phyloP scores from a whole-genome alignment of 2,888 invertebrate species.

The Pristionchus arcanus region DNA sequence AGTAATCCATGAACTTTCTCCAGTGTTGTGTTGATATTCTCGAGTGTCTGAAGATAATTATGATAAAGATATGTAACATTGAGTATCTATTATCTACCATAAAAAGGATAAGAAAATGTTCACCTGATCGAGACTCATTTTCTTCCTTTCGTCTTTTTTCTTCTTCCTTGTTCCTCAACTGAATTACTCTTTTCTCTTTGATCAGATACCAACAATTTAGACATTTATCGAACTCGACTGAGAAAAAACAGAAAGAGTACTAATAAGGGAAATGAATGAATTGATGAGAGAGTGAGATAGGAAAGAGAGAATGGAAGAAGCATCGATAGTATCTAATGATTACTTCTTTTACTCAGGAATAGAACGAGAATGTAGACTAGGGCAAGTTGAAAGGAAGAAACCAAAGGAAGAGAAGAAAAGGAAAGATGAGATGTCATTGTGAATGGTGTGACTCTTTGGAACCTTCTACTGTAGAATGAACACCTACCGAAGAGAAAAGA shows the following conservation, averaged over 20 bases:
- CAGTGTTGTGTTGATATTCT: conserved; percentile 27
- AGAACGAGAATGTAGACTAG: not conserved
- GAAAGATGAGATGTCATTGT: not conserved
- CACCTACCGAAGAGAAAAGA: not conserved
- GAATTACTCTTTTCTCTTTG: not conserved
- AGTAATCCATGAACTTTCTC: conserved; percentile 36
- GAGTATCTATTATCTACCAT: not conserved
- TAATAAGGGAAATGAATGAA: not conserved
- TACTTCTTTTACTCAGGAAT: not conserved
- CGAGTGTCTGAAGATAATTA: conserved; percentile 19
- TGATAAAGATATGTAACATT: not conserved
- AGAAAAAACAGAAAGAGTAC: not conserved
- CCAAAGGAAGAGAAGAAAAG: not conserved
- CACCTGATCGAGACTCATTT: conserved; percentile 53
- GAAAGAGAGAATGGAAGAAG: conserved; percentile 8
- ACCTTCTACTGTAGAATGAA: not conserved
- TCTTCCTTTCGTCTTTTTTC: not conserved
- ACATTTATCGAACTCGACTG: not conserved
- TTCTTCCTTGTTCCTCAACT: not conserved
- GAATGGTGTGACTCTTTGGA: not conserved
- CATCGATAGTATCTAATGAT: not conserved
- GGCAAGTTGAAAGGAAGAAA: not conserved
- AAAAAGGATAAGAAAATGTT: not conserved
- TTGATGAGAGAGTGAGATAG: not conserved
- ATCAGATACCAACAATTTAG: not conserved